Evolutionary conservation across 2,113 vertebrate genomes (phyloP).

Genomic region (Tichodroma muraria): DNA sequence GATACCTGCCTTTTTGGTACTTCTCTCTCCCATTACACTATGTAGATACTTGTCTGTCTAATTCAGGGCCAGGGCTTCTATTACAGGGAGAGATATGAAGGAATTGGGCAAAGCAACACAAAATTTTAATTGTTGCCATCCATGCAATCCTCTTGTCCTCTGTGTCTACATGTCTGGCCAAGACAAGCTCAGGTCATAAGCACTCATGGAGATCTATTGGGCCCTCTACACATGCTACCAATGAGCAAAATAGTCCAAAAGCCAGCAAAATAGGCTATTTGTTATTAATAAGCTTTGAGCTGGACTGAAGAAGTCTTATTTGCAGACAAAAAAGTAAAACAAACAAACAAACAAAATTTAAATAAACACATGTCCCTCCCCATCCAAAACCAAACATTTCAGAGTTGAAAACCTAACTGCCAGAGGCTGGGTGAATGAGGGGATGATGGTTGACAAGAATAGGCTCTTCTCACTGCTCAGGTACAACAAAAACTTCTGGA

Average conservation of each 20-base stretch:
- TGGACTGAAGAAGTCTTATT: neutral
- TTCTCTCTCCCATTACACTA: conserved; percentile 9
- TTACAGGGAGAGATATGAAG: neutral
- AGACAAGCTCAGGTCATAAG: neutral
- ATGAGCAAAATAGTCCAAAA: neutral
- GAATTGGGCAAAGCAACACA: neutral
- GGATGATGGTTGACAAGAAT: neutral
- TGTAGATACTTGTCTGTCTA: neutral
- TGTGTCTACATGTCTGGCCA: neutral
- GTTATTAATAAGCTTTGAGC: neutral
- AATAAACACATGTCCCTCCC: neutral
- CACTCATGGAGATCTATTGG: neutral
- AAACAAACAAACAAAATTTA: neutral
- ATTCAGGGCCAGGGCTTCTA: neutral
- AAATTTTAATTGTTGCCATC: neutral
- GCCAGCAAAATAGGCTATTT: neutral
- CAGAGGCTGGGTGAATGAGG: neutral
- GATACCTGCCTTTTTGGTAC: neutral
- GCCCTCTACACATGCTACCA: neutral
- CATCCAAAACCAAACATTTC: neutral
- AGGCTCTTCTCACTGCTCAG: neutral
- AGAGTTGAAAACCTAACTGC: neutral
- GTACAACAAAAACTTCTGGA: neutral
- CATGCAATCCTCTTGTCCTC: neutral
- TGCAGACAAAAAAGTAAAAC: neutral